A percentile compares a stretch with the other conserved stretches of the same genome.
phyloP scores from a whole-genome alignment of 2,888 invertebrate species.

The Pyrrhia umbra region DNA sequence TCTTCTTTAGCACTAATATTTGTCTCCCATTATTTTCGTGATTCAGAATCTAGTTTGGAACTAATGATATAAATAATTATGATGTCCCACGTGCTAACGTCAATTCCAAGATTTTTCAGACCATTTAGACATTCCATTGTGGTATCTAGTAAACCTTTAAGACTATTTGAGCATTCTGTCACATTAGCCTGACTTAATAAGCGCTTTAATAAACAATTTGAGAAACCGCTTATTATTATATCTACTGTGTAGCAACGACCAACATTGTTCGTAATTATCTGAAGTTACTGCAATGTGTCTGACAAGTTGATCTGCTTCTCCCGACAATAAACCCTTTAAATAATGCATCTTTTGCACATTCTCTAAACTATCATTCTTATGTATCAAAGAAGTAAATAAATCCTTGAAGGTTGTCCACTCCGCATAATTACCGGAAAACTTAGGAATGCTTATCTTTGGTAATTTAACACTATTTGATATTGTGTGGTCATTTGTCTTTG shows the following conservation, averaged over 20 bases:
- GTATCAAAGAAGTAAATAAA: slow-evolving; percentile 8
- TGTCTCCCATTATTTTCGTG: not conserved
- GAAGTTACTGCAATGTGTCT: slow-evolving; percentile 10
- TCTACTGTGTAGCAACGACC: slow-evolving; percentile 1
- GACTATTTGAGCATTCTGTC: slow-evolving; percentile 4
- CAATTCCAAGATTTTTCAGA: slow-evolving; percentile 13
- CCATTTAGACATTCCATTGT: slow-evolving; percentile 17
- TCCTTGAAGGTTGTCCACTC: too few species aligned
- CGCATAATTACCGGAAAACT: slow-evolving; percentile 8
- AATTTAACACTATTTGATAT: slow-evolving; percentile 1
- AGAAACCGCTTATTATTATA: slow-evolving; percentile 7
- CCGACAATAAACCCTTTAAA: too few species aligned
- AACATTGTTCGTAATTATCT: slow-evolving; percentile 6
- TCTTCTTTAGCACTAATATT: not conserved
- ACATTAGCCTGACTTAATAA: slow-evolving; percentile 7
- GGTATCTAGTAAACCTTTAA: slow-evolving; percentile 7
- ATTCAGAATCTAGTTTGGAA: slow-evolving; percentile 7
- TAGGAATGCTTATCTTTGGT: slow-evolving; percentile 2
- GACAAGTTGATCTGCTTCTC: slow-evolving; percentile 3
- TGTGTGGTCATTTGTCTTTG: not conserved
- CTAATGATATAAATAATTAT: slow-evolving; percentile 1
- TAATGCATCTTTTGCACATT: too few species aligned
- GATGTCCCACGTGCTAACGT: slow-evolving; percentile 7
- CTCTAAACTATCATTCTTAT: not conserved
- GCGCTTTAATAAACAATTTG: slow-evolving; percentile 11